These are phyloP conservation scores for Ciconia nigra DNA, from an alignment of 2,797 vertebrate species.

Conservation along the genomic window DNA sequence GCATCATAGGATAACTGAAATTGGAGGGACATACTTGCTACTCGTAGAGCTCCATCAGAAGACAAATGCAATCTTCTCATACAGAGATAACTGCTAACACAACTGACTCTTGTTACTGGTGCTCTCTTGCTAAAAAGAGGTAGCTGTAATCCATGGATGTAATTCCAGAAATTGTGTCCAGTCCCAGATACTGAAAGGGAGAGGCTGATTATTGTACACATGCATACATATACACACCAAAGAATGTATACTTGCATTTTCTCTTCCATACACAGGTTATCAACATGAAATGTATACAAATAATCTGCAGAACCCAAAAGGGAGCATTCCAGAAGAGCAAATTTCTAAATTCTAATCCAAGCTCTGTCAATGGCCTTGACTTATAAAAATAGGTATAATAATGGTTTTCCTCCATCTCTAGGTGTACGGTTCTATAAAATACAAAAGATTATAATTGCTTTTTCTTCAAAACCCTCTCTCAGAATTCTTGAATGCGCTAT, in stretches of 20 bases:
- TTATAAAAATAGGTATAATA: conserved; percentile 12
- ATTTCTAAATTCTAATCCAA: conserved; percentile 44
- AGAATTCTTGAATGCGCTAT: neutral
- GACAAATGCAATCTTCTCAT: neutral
- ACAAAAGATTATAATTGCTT: neutral
- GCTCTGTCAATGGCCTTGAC: conserved; percentile 18
- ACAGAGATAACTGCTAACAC: neutral
- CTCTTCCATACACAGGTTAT: conserved; percentile 26
- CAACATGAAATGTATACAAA: neutral
- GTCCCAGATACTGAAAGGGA: neutral
- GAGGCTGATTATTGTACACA: neutral
- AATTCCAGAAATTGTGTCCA: neutral
- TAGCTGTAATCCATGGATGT: neutral
- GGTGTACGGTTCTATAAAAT: neutral
- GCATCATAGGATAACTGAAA: neutral
- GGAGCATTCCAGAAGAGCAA: conserved; percentile 21
- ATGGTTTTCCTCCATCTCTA: conserved; percentile 14
- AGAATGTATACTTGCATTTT: conserved; percentile 5
- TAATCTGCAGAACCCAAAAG: conserved; percentile 34
- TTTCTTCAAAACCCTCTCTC: neutral
- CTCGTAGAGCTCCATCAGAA: neutral
- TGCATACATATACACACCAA: neutral
- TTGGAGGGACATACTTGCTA: neutral
- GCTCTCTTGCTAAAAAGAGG: neutral
- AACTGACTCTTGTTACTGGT: neutral